Percentiles rank a stretch among this genome's conserved stretches.
Evolutionary conservation across 2,888 invertebrate species (phyloP).

Genomic region (Lochmaea capreae): DNA sequence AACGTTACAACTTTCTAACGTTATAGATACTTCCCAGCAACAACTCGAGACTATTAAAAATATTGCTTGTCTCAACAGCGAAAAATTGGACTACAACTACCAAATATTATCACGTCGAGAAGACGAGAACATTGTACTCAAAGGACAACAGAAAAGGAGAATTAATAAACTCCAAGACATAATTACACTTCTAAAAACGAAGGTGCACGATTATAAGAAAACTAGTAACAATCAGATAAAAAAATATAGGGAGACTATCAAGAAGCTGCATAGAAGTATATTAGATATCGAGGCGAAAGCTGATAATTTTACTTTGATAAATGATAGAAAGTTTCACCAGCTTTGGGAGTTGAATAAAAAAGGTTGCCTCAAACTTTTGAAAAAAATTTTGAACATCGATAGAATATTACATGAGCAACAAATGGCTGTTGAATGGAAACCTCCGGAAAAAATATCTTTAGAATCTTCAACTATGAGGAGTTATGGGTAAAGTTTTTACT

Average conservation of each 20-base stretch:
- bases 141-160: constrained; percentile 81
- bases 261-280: constrained; percentile 75
- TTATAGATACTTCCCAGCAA: constrained; percentile 80
- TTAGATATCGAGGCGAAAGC: constrained; percentile 78
- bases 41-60: constrained; percentile 84
- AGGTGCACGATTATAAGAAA: constrained; percentile 75
- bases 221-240: constrained; percentile 75
- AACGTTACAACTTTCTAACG: constrained; percentile 76
- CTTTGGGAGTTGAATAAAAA: constrained; percentile 74
- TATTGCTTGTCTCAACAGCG: constrained; percentile 84
- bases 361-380: constrained; percentile 66
- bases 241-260: constrained; percentile 75
- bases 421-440: constrained; percentile 71
- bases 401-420: constrained; percentile 73
- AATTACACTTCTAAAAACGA: constrained; percentile 74
- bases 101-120: constrained; percentile 87
- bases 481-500: constrained; percentile 46
- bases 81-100: constrained; percentile 92
- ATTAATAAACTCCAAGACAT: constrained; percentile 82
- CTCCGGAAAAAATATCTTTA: constrained; percentile 63
- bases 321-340: constrained; percentile 72
- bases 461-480: constrained; percentile 66
- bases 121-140: constrained; percentile 85
- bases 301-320: constrained; percentile 72
- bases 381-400: constrained; percentile 71